phyloP scores from a whole-genome alignment of 2,888 invertebrate species.

The Ommatoiulus sabulosus region DNA sequence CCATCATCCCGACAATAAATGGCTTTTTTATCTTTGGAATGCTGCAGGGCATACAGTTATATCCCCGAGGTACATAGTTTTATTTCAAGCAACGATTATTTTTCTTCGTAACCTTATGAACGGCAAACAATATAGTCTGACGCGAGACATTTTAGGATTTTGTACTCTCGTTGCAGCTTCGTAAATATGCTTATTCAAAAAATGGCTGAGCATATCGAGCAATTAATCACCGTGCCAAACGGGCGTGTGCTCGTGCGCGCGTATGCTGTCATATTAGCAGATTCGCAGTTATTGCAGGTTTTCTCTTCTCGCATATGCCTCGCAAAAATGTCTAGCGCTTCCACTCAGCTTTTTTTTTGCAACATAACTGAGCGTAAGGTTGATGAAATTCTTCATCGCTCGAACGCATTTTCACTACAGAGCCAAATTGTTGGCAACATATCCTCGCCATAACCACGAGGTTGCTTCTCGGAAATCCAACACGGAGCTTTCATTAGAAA shows the following conservation, averaged over 20 bases:
- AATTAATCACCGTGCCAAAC: not conserved
- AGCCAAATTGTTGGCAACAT: slow-evolving; percentile 26
- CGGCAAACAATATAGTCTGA: not conserved
- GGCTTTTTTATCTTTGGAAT: not conserved
- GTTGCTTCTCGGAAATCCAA: not conserved
- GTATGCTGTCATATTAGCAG: not conserved
- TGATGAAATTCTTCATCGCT: slow-evolving; percentile 9
- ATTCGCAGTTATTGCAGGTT: not conserved
- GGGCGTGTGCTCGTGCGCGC: not conserved
- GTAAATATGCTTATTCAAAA: not conserved
- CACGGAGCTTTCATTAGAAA: not conserved
- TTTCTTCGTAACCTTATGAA: not conserved
- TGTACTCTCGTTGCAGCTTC: not conserved
- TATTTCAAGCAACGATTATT: not conserved
- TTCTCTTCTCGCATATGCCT: too few species aligned
- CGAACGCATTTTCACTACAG: not conserved
- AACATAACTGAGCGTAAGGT: not conserved
- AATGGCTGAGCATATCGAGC: slow-evolving; percentile 16
- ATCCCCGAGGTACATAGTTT: not conserved
- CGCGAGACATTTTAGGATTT: slow-evolving; percentile 15
- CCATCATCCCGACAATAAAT: not conserved
- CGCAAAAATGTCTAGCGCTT: not conserved
- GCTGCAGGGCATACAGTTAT: not conserved
- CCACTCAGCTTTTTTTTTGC: not conserved
- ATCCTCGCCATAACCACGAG: not conserved